Percentiles rank a stretch among this genome's conserved stretches.
phyloP scores from a whole-genome alignment of 2,797 vertebrate species.

The Darevskia mixta region DNA sequence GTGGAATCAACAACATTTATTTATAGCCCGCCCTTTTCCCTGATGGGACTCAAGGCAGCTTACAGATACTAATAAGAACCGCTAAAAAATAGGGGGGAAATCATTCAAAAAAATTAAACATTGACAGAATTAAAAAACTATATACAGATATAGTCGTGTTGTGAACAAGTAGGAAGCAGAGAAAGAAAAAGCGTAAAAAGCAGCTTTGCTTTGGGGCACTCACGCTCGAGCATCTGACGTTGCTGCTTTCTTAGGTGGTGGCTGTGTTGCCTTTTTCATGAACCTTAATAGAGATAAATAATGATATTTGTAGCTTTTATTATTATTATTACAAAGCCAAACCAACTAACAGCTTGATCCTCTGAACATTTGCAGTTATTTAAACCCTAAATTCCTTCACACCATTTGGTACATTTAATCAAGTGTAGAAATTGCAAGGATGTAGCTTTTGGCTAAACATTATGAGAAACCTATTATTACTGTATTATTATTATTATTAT shows the following conservation, averaged over 20 bases:
- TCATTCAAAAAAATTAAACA: no score
- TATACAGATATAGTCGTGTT: background rate
- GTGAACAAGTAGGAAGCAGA: background rate
- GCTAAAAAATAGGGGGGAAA: no score
- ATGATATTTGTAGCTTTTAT: background rate
- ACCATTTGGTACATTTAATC: background rate
- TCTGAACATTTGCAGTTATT: background rate
- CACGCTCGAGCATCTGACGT: constrained; percentile 46
- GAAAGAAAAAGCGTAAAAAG: background rate
- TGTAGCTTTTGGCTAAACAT: no score
- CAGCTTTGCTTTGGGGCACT: background rate
- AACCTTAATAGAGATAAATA: constrained; percentile 32
- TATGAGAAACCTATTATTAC: no score
- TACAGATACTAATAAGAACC: no score
- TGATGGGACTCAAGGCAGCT: no score
- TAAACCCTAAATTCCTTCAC: background rate
- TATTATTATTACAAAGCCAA: background rate
- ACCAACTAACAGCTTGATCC: background rate
- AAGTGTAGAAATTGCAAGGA: background rate
- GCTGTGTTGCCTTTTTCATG: constrained; percentile 40
- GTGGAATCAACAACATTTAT: background rate
- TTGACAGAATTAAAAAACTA: no score
- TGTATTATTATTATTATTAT: no score
- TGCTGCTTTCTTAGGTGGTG: constrained; percentile 48
- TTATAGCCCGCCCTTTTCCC: no score